These are phyloP conservation scores for Brachypodius melanocephalos DNA, from an alignment of 2,113 vertebrate species.

Conservation along the genomic window DNA sequence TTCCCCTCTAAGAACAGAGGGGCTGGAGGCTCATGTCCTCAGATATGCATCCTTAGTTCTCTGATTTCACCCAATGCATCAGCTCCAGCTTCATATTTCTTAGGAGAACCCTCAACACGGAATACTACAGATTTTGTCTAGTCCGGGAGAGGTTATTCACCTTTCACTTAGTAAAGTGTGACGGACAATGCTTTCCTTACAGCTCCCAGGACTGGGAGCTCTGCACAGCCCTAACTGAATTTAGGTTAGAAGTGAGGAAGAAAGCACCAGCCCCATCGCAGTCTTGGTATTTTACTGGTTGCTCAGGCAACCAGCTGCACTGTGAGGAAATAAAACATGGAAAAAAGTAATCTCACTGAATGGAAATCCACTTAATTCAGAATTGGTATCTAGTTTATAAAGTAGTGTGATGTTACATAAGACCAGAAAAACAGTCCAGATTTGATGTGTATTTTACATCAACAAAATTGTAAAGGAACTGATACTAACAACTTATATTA, in stretches of 20 bases:
- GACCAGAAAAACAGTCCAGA: not conserved
- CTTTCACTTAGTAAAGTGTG: not conserved
- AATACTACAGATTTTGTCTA: not conserved
- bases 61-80: not conserved
- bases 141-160: not conserved
- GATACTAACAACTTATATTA: not conserved
- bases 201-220: fast-evolving
- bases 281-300: not conserved
- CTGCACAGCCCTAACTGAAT: not conserved
- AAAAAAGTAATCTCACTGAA: constrained; percentile 27
- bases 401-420: not conserved
- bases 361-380: constrained; percentile 5
- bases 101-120: not conserved
- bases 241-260: not conserved
- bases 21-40: not conserved
- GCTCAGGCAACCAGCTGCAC: constrained; percentile 47
- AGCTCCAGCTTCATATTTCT: not conserved
- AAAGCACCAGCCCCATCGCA: not conserved
- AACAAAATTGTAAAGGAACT: not conserved
- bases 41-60: not conserved
- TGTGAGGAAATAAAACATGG: not conserved
- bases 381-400: not conserved
- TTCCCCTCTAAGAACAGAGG: not conserved
- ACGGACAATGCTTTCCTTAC: not conserved
- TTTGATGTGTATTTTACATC: not conserved